phyloP scores from a whole-genome alignment of 2,113 vertebrate species.

The Camelus dromedarius region DNA sequence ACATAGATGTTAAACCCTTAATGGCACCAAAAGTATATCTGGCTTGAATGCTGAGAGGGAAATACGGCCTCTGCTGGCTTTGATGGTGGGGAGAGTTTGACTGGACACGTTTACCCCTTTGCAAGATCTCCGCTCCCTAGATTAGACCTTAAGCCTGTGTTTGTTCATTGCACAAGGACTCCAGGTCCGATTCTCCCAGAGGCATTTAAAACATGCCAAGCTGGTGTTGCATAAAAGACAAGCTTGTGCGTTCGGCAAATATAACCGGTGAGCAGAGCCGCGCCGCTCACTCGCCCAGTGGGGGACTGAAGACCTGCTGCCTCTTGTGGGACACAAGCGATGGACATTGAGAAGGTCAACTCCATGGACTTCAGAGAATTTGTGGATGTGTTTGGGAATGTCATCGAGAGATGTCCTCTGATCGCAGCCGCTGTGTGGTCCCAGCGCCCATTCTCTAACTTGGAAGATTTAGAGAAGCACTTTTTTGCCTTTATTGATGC shows the following conservation, averaged over 20 bases:
- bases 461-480: conserved; percentile 83
- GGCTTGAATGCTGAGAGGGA: neutral
- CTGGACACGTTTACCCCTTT: neutral
- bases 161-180: conserved; percentile 62
- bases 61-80: neutral
- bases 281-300: fast-evolving
- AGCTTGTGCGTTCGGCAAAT: neutral
- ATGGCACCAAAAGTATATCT: neutral
- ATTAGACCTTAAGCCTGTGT: neutral
- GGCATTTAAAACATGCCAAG: neutral
- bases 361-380: conserved; percentile 90
- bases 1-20: neutral
- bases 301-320: fast-evolving
- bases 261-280: neutral
- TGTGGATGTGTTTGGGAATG: conserved; percentile 89
- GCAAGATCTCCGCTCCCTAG: neutral
- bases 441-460: conserved; percentile 85
- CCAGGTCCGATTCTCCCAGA: neutral
- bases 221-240: neutral
- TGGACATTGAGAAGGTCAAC: conserved; percentile 89
- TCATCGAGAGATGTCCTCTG: conserved; percentile 91
- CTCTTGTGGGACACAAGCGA: neutral
- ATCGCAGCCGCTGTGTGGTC: conserved; percentile 90
- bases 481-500: conserved; percentile 89
- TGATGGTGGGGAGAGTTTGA: neutral